Evolutionary conservation across 1,140 invertebrate species (phyloP), one percentile per base, ranked within the genome.

Genomic region (Panagrolaimus sp.): DNA sequence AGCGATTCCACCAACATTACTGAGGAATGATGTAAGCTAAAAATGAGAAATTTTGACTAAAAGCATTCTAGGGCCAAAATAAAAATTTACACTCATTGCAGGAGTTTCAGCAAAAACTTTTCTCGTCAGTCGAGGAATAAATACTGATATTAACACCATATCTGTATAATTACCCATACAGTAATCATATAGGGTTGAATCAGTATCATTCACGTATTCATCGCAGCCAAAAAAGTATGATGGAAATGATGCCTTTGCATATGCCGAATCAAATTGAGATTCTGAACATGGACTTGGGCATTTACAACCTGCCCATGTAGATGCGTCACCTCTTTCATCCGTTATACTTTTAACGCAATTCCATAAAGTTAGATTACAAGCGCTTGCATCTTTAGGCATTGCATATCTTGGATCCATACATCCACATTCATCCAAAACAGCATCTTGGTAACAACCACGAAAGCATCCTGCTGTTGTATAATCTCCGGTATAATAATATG

Each of bases 401-500:
- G 51, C 51, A 13, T 57, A 57, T 57, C 51, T 20, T 16, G 51
- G 51, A 57, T 57, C 51, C 51, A 57, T 57, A 16, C 51, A 57
- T 11, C 51, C 51, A 16, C 51, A 57, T 2, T n/a, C 51, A 13
- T 57, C 51, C 20, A 25, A 25, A n/a, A 57, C 16, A 11, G 51
- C 51, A 16, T 57, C 51, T 16, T 57, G 51, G 20, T 57, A 57
- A 20, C 51, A 57, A 1, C 20, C 51, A 3, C 51, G 51, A 5
- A 57, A 20, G 20, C 51, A 57, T 20, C 51, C 51, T 2, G 51
- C 20, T 57, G 51, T 25, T 1, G 71, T 73, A 38, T 72, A 72
- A 27, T 46, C 42, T 7, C 71, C 71, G 5, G 70, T 16, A 45
- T 73, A 72, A 45, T 73, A 72, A 38, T 73, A 74, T 5, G 71